A percentile compares a stretch with the other conserved stretches of the same genome.
Conservation (phyloP, 2,797 vertebrate species). For the Acestrorhynchus altus region DNA sequence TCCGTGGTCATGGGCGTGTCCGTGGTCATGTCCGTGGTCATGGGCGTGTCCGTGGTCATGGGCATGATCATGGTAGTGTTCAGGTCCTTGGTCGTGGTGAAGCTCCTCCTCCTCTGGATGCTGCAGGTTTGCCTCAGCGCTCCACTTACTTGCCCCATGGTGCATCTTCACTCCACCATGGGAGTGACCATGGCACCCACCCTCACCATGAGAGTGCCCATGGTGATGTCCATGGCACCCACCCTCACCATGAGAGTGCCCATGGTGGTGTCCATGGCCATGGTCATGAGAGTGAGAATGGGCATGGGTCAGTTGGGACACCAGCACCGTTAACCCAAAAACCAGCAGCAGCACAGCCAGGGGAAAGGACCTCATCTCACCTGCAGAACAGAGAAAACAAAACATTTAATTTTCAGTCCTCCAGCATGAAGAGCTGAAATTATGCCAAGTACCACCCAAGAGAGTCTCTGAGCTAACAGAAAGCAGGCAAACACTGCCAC, state of each 20-base stretch:
- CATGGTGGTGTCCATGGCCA: conserved; percentile 65
- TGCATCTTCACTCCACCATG: conserved; percentile 74
- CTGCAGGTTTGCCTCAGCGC: conserved; percentile 76
- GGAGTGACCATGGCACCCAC: conserved; percentile 65
- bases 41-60: conserved; percentile 47
- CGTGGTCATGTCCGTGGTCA: conserved; percentile 65
- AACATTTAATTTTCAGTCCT: background rate
- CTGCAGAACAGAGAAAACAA: conserved; percentile 32
- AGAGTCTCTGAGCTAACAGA: background rate
- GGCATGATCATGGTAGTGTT: background rate
- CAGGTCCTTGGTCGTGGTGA: conserved; percentile 35
- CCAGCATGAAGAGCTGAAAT: background rate
- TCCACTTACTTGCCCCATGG: conserved; percentile 83
- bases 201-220: conserved; percentile 64
- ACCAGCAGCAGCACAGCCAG: conserved; percentile 64
- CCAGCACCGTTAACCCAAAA: conserved; percentile 51
- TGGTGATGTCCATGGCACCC: conserved; percentile 62
- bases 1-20: conserved; percentile 69
- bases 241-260: conserved; percentile 42
- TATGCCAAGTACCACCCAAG: too few relatives aligned
- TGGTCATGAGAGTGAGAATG: conserved; percentile 53
- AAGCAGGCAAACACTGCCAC: background rate
- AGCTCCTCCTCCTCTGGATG: conserved; percentile 26
- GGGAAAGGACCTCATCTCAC: conserved; percentile 62
- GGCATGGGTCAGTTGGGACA: conserved; percentile 57